Evolutionary conservation across 1,140 invertebrate genomes (phyloP), one percentile per base, ranked within the genome.

Genomic region (Melitaea cinxia): DNA sequence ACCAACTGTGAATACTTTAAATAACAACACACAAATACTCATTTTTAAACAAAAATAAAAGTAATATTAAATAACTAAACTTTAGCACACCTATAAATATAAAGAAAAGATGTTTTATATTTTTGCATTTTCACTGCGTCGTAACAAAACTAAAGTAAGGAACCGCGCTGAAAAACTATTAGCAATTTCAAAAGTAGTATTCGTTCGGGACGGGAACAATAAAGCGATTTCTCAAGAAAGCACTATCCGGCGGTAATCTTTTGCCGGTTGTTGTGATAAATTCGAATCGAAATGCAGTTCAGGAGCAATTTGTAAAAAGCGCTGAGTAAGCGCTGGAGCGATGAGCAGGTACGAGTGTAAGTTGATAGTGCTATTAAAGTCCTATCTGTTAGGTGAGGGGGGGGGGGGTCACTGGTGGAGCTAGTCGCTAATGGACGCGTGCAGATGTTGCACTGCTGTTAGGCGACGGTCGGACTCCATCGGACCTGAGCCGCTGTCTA

Each of bases 321-420:
- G 50, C 59, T 56, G 53, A 58, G 56, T 33, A 58, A 47, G 26
- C 54, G 17, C 24, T 65, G 54, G 49, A 14, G 62, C n/a, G n/a
- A n/a, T n/a, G 54, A 58, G 49, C 57, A 15, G 57, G 55, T 54
- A 17, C 56, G 33, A 42, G 56, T 58, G 23, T 63, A 42, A 56
- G 55, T 62, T 53, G 59, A 58, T 64, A 57, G 66, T 14, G 62
- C 68, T 65, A 70, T 70, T 65, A 70, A 70, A 70, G 53, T 70
- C 57, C 56, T 59, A 70, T 70, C 68, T 60, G 53, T 50, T 54
- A 65, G 28, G 28, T 54, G 52, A 28, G 28, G 15, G 28, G 15
- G 2, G 33, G 50, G 19, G 26, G n/a, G n/a, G 15, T 53, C 5
- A 37, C 14, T n/a, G 49, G 14, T 14, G 23, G 24, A 14, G 26